phyloP scores from a whole-genome alignment of 1,140 invertebrate species.

The Acromyrmex charruanus region DNA sequence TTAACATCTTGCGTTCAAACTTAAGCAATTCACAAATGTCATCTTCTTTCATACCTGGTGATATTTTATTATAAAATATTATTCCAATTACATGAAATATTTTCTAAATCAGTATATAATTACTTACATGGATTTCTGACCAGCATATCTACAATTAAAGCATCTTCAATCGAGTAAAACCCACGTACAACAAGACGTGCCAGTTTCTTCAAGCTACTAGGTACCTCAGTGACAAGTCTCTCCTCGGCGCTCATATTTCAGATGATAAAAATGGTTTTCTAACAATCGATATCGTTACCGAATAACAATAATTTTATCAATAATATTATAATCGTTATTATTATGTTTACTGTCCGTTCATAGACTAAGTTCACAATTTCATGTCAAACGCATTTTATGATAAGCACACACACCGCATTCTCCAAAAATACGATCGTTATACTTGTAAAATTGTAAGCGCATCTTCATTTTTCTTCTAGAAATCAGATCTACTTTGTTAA shows the following conservation, averaged over 20 bases:
- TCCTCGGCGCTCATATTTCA: constrained; percentile 84
- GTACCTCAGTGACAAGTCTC: constrained; percentile 92
- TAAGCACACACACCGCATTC: background rate
- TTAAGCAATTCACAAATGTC: constrained; percentile 97
- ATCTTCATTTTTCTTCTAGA: background rate
- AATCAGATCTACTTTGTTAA: background rate
- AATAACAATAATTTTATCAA: constrained; percentile 35
- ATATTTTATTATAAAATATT: constrained; percentile 27
- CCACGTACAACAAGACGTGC: constrained; percentile 96
- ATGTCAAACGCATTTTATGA: constrained; percentile 16
- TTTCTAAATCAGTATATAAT: background rate
- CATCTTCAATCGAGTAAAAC: constrained; percentile 97
- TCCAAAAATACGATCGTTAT: background rate
- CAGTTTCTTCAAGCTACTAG: constrained; percentile 95
- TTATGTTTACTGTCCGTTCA: background rate
- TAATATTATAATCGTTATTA: background rate
- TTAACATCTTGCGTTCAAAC: constrained; percentile 97
- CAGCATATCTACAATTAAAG: constrained; percentile 97
- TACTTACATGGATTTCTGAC: constrained; percentile 95
- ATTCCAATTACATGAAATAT: background rate
- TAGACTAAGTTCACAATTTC: background rate
- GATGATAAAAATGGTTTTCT: background rate
- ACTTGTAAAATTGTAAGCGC: constrained; percentile 23
- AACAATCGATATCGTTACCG: constrained; percentile 11
- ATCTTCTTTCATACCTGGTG: constrained; percentile 97